A percentile compares a stretch with the other conserved stretches of the same genome.
Evolutionary conservation across 2,113 vertebrate species (phyloP).

Genomic region (Sinocyclocheilus anshuiensis): DNA sequence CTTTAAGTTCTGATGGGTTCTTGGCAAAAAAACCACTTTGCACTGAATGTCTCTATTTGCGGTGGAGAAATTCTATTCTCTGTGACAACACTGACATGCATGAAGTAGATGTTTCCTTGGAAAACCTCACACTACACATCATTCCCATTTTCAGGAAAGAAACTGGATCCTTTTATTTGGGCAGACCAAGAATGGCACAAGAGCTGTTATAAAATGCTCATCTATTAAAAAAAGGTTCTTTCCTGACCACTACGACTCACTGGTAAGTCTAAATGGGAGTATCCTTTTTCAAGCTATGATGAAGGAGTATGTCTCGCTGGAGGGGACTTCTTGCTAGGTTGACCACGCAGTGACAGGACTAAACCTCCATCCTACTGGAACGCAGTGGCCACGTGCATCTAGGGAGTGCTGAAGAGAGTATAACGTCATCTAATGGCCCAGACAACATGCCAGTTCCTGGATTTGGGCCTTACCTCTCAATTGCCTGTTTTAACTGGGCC

Average conservation of each 20-base stretch:
- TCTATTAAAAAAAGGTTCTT: slow-evolving; percentile 62
- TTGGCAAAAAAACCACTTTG: background rate
- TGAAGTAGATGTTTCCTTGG: slow-evolving; percentile 39
- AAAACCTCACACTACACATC: slow-evolving; percentile 55
- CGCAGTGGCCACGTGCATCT: slow-evolving; percentile 23
- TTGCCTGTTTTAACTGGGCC: slow-evolving; percentile 50
- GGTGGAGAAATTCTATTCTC: slow-evolving; percentile 27
- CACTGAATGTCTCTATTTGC: background rate
- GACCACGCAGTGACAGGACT: slow-evolving; percentile 54
- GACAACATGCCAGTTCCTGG: slow-evolving; percentile 54
- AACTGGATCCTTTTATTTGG: slow-evolving; percentile 60
- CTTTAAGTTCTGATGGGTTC: background rate
- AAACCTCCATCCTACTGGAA: slow-evolving; percentile 56
- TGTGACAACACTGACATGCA: slow-evolving; percentile 50
- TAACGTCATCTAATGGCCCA: slow-evolving; percentile 50
- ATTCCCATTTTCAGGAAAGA: slow-evolving; percentile 58
- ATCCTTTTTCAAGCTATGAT: slow-evolving; percentile 61
- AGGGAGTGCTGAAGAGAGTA: slow-evolving; percentile 49
- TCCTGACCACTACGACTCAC: slow-evolving; percentile 57
- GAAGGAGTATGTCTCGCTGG: slow-evolving; percentile 62
- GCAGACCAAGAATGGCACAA: slow-evolving; percentile 57
- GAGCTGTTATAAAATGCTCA: slow-evolving; percentile 61
- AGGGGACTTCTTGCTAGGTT: slow-evolving; percentile 57
- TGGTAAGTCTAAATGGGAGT: slow-evolving; percentile 60
- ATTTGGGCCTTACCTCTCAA: slow-evolving; percentile 4